A percentile compares a stretch with the other conserved stretches of the same genome.
Evolutionary conservation across 2,113 vertebrate genomes (phyloP).

Genomic region (Phalacrocorax brasilianus): DNA sequence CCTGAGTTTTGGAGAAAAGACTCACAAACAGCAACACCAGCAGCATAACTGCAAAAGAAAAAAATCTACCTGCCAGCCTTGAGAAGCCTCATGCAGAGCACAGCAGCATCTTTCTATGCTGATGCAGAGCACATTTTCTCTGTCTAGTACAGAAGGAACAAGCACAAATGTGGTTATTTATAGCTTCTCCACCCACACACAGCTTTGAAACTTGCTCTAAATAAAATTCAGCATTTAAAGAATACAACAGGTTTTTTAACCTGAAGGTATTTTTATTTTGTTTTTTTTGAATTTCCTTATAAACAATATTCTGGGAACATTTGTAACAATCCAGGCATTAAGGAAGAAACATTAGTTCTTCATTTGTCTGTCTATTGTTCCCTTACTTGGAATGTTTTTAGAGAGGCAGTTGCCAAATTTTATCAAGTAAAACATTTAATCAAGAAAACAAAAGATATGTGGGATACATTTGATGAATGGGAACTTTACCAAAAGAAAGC

Average conservation of each 20-base stretch:
- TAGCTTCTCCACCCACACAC: conserved; percentile 38
- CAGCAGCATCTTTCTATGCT: not conserved
- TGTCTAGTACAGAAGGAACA: conserved; percentile 29
- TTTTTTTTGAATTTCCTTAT: not conserved
- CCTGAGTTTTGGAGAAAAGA: not conserved
- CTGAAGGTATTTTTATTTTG: not conserved
- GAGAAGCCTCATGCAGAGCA: not conserved
- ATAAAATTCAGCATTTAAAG: conserved; percentile 19
- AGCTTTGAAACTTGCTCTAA: conserved; percentile 21
- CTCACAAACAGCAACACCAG: not conserved
- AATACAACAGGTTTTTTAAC: not conserved
- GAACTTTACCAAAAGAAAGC: conserved; percentile 20
- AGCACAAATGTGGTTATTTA: conserved; percentile 53
- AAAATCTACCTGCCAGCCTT: not conserved
- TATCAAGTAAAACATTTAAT: conserved; percentile 47
- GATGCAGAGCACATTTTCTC: conserved; percentile 43
- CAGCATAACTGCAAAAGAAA: not conserved
- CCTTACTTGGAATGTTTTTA: conserved; percentile 54
- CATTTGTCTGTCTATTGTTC: conserved; percentile 53
- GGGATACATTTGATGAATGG: conserved; percentile 22
- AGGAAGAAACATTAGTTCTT: conserved; percentile 49
- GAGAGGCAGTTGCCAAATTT: conserved; percentile 32
- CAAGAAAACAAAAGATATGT: conserved; percentile 34
- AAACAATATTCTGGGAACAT: conserved; percentile 28
- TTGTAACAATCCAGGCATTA: not conserved